These are phyloP conservation scores for Xylota segnis DNA, from an alignment of 2,888 invertebrate species.

Conservation along the genomic window DNA sequence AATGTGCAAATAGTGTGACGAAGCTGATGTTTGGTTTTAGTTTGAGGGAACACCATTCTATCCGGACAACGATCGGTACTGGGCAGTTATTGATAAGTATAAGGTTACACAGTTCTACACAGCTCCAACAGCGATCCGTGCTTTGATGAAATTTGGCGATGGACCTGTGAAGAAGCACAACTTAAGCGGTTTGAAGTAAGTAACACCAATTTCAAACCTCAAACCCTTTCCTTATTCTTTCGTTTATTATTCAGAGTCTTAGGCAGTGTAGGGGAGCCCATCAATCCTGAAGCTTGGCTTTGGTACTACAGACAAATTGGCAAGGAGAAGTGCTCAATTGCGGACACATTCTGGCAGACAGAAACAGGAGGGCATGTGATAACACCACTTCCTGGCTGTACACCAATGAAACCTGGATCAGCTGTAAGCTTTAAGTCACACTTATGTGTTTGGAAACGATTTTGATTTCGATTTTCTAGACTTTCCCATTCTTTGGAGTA, in stretches of 20 bases:
- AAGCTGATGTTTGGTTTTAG: conserved; percentile 84
- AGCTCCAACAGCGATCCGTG: conserved; percentile 98
- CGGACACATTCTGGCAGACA: conserved; percentile 99
- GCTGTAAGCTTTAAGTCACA: conserved; percentile 88
- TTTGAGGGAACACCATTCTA: conserved; percentile 99
- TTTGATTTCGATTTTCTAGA: conserved; percentile 85
- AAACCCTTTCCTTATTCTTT: neutral
- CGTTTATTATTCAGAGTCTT: conserved; percentile 87
- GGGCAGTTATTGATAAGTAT: conserved; percentile 97
- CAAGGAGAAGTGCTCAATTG: conserved; percentile 93
- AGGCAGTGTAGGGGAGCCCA: conserved; percentile 99
- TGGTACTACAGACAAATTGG: conserved; percentile 97
- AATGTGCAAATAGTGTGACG: neutral
- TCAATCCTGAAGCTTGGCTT: conserved; percentile 98
- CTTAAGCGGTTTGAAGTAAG: conserved; percentile 82
- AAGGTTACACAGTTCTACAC: conserved; percentile 98
- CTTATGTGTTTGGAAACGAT: neutral
- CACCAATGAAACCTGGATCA: conserved; percentile 98
- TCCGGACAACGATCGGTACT: conserved; percentile 96
- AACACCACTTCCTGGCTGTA: conserved; percentile 97
- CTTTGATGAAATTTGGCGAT: conserved; percentile 98
- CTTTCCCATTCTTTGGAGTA: conserved; percentile 99
- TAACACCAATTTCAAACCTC: conserved; percentile 35
- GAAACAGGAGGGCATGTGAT: conserved; percentile 99
- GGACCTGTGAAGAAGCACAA: conserved; percentile 90